Conservation (phyloP, 2,888 invertebrate species). For the Drosophila neoperkinsi region DNA sequence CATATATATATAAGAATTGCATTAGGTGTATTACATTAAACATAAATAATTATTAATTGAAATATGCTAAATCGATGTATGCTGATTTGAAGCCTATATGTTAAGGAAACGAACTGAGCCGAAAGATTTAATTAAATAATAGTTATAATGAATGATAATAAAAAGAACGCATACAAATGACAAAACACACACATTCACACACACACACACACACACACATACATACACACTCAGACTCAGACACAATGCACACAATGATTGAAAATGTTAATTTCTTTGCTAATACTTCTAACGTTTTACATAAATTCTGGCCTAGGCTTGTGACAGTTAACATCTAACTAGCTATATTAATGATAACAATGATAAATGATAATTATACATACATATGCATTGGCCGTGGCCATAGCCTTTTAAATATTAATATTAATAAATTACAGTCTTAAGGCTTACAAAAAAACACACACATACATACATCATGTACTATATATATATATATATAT, state of each 20-base stretch:
- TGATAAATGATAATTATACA: slow-evolving; percentile 52
- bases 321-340: slow-evolving; percentile 54
- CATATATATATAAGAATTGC: slow-evolving; percentile 46
- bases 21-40: slow-evolving; percentile 53
- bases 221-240: neutral
- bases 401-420: slow-evolving; percentile 34
- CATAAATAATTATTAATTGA: slow-evolving; percentile 55
- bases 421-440: slow-evolving; percentile 75
- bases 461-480: slow-evolving; percentile 16
- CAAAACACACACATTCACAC: slow-evolving; percentile 7
- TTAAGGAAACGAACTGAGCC: slow-evolving; percentile 52
- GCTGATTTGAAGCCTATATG: slow-evolving; percentile 28
- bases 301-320: slow-evolving; percentile 66
- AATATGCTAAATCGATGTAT: slow-evolving; percentile 31
- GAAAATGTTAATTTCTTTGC: slow-evolving; percentile 48
- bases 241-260: neutral
- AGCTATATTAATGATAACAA: slow-evolving; percentile 38
- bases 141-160: slow-evolving; percentile 21
- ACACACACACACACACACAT: neutral
- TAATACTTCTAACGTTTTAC: slow-evolving; percentile 67
- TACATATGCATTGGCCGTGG: slow-evolving; percentile 41
- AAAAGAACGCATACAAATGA: slow-evolving; percentile 15
- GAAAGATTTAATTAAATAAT: slow-evolving; percentile 22
- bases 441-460: slow-evolving; percentile 52
- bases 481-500: slow-evolving; percentile 13